phyloP scores from a whole-genome alignment of 1,140 invertebrate genomes.

The Holotrichia oblita region DNA sequence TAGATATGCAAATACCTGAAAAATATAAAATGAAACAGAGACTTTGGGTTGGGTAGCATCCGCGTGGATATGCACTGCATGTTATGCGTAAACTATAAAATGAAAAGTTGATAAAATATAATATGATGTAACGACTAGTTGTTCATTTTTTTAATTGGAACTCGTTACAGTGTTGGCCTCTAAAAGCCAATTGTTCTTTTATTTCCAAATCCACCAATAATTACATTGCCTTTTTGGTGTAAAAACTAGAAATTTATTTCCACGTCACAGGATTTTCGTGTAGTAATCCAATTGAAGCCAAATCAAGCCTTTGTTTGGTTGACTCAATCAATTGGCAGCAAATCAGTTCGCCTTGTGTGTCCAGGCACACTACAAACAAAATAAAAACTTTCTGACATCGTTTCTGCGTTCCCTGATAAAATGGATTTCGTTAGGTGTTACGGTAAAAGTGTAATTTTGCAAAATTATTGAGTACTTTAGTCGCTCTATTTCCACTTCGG shows the following conservation, averaged over 20 bases:
- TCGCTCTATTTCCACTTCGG: too few species aligned
- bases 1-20: background rate
- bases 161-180: too few species aligned
- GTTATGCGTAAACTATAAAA: too few species aligned
- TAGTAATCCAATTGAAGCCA: slow-evolving; percentile 16
- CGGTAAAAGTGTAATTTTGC: too few species aligned
- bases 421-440: background rate
- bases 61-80: too few species aligned
- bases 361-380: background rate
- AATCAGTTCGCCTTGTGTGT: slow-evolving; percentile 16
- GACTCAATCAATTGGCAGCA: slow-evolving; percentile 16
- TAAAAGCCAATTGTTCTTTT: background rate
- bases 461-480: too few species aligned
- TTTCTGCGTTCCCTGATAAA: background rate
- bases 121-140: too few species aligned
- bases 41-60: too few species aligned
- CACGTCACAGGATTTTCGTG: background rate
- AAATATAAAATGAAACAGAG: too few species aligned
- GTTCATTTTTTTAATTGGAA: too few species aligned
- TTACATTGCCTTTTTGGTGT: background rate
- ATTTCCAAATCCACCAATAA: background rate
- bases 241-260: slow-evolving; percentile 9
- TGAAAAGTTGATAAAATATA: too few species aligned
- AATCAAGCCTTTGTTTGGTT: slow-evolving; percentile 11
- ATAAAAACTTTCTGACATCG: background rate